Evolutionary conservation across 2,113 vertebrate species (phyloP).

Genomic region (Nibea coibor): DNA sequence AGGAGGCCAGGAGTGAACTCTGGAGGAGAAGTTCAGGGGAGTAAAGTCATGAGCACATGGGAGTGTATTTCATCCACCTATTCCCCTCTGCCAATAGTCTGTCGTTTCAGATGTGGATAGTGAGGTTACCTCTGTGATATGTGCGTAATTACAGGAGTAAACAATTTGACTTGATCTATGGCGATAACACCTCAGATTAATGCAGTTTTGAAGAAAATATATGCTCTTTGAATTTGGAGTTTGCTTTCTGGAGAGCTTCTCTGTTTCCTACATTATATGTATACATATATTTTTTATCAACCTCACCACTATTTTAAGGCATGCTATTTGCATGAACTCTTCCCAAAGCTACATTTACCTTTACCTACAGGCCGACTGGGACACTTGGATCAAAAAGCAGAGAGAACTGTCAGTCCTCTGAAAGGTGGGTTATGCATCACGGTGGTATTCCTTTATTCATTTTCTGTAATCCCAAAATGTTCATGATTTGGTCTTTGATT

Average conservation of each 20-base stretch:
- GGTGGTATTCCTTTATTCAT: neutral
- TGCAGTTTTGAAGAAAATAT: neutral
- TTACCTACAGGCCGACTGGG: neutral
- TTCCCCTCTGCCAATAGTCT: neutral
- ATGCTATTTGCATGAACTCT: neutral
- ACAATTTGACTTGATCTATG: neutral
- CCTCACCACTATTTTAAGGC: neutral
- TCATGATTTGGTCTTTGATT: neutral
- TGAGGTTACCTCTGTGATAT: neutral
- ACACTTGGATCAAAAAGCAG: neutral
- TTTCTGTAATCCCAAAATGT: neutral
- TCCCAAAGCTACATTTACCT: neutral
- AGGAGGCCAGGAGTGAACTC: constrained; percentile 88
- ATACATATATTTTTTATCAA: neutral
- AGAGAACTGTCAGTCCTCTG: neutral
- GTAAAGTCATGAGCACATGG: constrained; percentile 89
- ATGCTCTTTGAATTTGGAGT: neutral
- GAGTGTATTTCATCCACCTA: constrained; percentile 46
- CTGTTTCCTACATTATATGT: neutral
- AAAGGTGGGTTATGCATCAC: neutral
- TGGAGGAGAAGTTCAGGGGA: constrained; percentile 90
- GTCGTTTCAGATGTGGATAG: constrained; percentile 10
- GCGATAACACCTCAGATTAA: neutral
- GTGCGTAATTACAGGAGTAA: neutral
- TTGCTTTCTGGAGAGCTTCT: neutral